These are phyloP conservation scores for Lepidurus packardi DNA, from an alignment of 1,140 invertebrate genomes.

Conservation along the genomic window DNA sequence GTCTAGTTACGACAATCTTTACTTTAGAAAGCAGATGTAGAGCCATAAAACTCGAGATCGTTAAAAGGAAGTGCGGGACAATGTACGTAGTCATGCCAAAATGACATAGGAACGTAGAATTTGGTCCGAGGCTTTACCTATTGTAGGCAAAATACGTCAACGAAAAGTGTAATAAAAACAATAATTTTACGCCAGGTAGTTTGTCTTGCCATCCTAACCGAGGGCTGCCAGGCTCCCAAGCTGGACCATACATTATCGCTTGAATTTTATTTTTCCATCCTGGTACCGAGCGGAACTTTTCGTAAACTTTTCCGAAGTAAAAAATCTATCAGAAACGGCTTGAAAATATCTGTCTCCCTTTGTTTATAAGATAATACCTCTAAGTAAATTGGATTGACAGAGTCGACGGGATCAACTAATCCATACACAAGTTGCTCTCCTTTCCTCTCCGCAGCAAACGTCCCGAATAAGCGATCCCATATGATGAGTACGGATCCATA, in stretches of 20 bases:
- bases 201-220: slow-evolving; percentile 56
- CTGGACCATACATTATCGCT: slow-evolving; percentile 74
- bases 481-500: slow-evolving; percentile 80
- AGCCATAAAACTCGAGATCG: background rate
- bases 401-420: slow-evolving; percentile 58
- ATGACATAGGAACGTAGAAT: background rate
- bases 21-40: background rate
- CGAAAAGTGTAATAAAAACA: background rate
- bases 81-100: no score
- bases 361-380: slow-evolving; percentile 54
- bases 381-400: slow-evolving; percentile 71
- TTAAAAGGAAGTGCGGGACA: no score
- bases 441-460: slow-evolving; percentile 63
- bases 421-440: slow-evolving; percentile 71
- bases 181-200: slow-evolving; percentile 24
- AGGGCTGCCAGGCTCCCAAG: slow-evolving; percentile 75
- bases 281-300: slow-evolving; percentile 53
- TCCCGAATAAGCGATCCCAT: slow-evolving; percentile 82
- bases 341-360: background rate
- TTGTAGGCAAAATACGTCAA: background rate
- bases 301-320: slow-evolving; percentile 60
- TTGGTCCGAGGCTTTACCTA: background rate
- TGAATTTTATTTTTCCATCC: slow-evolving; percentile 58
- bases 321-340: slow-evolving; percentile 54
- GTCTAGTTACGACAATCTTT: no score